Conservation (phyloP, 1,140 invertebrate species). For the Artemia franciscana region DNA sequence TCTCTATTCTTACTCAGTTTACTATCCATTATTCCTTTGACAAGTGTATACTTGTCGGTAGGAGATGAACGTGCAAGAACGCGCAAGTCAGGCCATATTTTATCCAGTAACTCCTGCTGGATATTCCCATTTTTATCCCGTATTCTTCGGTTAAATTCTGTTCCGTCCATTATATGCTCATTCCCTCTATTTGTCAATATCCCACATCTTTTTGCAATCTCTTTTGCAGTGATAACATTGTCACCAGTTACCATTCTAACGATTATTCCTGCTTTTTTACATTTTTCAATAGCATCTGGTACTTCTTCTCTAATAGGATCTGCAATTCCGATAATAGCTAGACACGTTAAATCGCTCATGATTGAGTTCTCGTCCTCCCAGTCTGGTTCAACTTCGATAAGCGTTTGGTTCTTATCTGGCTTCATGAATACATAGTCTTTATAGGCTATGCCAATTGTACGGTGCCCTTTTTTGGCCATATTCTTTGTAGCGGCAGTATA, state of each 20-base stretch:
- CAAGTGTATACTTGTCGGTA: conserved; percentile 35
- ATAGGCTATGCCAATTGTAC: conserved; percentile 34
- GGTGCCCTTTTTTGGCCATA: conserved; percentile 35
- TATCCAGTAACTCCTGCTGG: conserved; percentile 26
- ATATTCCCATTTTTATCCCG: conserved; percentile 25
- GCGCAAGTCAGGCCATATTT: conserved; percentile 34
- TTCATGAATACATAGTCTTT: conserved; percentile 25
- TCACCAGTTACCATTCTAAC: conserved; percentile 44
- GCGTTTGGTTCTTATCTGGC: conserved; percentile 13
- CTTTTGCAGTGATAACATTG: conserved; percentile 39
- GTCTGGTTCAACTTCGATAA: conserved; percentile 24
- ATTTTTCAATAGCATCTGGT: conserved; percentile 30
- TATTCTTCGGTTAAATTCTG: conserved; percentile 34
- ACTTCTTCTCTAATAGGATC: conserved; percentile 41
- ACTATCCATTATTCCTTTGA: conserved; percentile 39
- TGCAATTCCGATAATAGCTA: conserved; percentile 36
- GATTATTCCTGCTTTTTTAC: conserved; percentile 33
- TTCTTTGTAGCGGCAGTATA: no score
- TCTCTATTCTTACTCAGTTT: conserved; percentile 27
- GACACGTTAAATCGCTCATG: conserved; percentile 27
- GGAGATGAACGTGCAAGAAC: conserved; percentile 38
- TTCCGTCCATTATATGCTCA: conserved; percentile 34
- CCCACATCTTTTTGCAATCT: conserved; percentile 38
- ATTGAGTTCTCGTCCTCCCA: conserved; percentile 35
- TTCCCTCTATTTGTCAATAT: conserved; percentile 30